These are phyloP conservation scores for Apocheima hispidaria DNA, from an alignment of 2,888 invertebrate species.

Conservation along the genomic window DNA sequence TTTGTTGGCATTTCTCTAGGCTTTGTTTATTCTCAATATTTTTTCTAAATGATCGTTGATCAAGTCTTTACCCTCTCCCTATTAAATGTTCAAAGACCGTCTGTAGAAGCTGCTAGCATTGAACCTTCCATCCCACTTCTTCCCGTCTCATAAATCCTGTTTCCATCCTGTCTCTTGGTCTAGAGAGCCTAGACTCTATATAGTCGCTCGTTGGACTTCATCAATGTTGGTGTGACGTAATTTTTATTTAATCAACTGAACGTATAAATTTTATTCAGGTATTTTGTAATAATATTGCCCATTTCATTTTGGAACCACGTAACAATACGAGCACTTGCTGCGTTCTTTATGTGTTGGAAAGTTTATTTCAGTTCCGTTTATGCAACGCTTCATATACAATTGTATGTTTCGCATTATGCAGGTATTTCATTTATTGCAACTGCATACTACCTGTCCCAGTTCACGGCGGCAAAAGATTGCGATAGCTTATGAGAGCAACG, in stretches of 20 bases:
- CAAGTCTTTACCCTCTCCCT: not conserved
- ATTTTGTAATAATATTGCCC: constrained; percentile 4
- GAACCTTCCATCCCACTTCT: constrained; percentile 23
- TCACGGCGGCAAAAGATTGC: constrained; percentile 60
- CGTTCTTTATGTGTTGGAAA: constrained; percentile 28
- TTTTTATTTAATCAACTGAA: not conserved
- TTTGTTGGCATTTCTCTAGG: not conserved
- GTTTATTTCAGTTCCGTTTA: constrained; percentile 41
- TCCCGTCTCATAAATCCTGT: constrained; percentile 5
- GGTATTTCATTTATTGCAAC: constrained; percentile 37
- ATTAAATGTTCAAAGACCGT: constrained; percentile 28
- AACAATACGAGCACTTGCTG: constrained; percentile 3
- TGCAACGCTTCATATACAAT: constrained; percentile 46
- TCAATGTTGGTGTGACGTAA: not conserved
- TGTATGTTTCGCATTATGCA: constrained; percentile 39
- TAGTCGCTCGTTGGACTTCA: constrained; percentile 4
- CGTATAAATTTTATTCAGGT: not conserved
- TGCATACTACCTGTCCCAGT: constrained; percentile 61
- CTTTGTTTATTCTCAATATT: not conserved
- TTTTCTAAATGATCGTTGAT: not conserved
- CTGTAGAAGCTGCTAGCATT: constrained; percentile 14
- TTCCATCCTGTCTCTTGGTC: constrained; percentile 29
- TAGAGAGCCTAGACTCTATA: constrained; percentile 9
- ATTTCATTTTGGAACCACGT: constrained; percentile 13
- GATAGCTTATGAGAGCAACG: constrained; percentile 51